Percentiles rank a stretch among this genome's conserved stretches.
Evolutionary conservation across 1,140 invertebrate species (phyloP).

Genomic region (Apis florea): DNA sequence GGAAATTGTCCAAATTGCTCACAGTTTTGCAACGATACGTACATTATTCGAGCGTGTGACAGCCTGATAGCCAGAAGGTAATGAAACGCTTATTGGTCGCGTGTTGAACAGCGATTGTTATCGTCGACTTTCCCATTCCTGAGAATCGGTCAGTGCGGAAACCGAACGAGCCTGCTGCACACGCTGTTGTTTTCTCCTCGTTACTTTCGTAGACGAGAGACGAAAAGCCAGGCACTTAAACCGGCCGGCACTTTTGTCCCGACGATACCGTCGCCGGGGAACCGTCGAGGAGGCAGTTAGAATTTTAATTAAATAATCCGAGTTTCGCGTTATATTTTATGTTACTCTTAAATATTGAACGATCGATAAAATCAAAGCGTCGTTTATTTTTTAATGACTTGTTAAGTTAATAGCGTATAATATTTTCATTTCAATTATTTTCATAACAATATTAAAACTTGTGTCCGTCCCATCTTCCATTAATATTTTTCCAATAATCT

Average conservation of each 20-base stretch:
- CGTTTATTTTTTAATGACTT: too few species aligned
- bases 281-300: too few species aligned
- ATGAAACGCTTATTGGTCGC: conserved; percentile 34
- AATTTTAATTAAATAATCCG: too few species aligned
- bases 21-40: neutral
- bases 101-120: conserved; percentile 41
- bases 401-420: too few species aligned
- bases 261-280: neutral
- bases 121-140: conserved; percentile 44
- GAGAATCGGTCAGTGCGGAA: conserved; percentile 41
- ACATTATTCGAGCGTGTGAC: conserved; percentile 9
- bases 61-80: conserved; percentile 14
- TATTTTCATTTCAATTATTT: too few species aligned
- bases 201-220: neutral
- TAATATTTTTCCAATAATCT: too few species aligned
- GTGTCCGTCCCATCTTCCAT: too few species aligned
- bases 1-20: conserved; percentile 3
- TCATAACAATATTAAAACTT: too few species aligned
- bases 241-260: neutral
- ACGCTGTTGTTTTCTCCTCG: conserved; percentile 15
- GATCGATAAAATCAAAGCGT: too few species aligned
- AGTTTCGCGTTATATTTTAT: too few species aligned
- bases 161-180: neutral
- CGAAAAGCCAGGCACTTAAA: neutral
- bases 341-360: too few species aligned